Conservation (phyloP, 2,113 vertebrate species). For the Nannobrachium achirus region DNA sequence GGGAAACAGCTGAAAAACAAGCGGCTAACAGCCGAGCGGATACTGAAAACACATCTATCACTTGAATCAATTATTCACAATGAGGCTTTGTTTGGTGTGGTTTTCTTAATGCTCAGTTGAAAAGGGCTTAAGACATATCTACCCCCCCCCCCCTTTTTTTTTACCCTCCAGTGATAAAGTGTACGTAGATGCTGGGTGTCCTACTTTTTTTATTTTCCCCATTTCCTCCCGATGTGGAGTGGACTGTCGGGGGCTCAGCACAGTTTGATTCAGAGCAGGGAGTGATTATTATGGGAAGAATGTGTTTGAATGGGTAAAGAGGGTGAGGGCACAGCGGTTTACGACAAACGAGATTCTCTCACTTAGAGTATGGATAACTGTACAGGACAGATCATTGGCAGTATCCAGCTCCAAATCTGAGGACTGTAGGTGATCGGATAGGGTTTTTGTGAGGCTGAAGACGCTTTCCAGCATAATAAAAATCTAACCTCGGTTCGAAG, state of each 20-base stretch:
- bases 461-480: no score
- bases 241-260: slow-evolving; percentile 23
- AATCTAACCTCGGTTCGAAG: no score
- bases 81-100: slow-evolving; percentile 34
- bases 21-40: slow-evolving; percentile 42
- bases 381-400: no score
- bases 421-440: no score
- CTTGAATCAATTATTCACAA: slow-evolving; percentile 53
- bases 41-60: slow-evolving; percentile 48
- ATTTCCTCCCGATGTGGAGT: slow-evolving; percentile 32
- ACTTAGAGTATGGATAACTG: no score
- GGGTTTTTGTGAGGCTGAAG: no score
- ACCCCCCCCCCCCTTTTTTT: slow-evolving; percentile 12
- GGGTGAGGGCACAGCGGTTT: not conserved
- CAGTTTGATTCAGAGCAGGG: slow-evolving; percentile 4
- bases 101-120: no score
- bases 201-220: slow-evolving; percentile 35
- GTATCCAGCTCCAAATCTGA: no score
- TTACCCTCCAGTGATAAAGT: slow-evolving; percentile 13
- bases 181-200: slow-evolving; percentile 10
- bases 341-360: no score
- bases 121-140: slow-evolving; percentile 22
- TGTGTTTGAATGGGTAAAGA: not conserved
- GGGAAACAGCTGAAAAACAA: not conserved
- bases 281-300: slow-evolving; percentile 7